Conservation (phyloP, 1,140 invertebrate genomes). For the Eulimnadia texana region DNA sequence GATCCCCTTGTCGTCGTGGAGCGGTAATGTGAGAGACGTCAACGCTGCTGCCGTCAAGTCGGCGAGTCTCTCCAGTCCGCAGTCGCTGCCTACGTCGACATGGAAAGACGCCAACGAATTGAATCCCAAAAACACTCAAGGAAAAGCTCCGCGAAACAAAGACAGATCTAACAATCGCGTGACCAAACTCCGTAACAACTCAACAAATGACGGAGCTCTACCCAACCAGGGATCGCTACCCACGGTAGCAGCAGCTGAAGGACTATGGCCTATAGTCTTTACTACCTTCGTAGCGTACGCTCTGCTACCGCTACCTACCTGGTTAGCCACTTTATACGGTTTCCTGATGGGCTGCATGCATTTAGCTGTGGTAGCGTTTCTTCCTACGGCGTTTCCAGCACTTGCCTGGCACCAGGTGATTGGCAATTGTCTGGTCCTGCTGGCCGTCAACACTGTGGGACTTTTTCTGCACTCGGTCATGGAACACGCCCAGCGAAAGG, state of each 20-base stretch:
- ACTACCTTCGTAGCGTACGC: slow-evolving; percentile 74
- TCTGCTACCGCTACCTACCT: slow-evolving; percentile 65
- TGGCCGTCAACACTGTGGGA: slow-evolving; percentile 69
- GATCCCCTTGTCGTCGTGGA: slow-evolving; percentile 33
- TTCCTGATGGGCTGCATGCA: slow-evolving; percentile 52
- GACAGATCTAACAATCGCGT: slow-evolving; percentile 25
- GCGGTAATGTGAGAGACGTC: not conserved
- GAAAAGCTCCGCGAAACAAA: not conserved
- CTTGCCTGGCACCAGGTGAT: slow-evolving; percentile 55
- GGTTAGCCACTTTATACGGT: slow-evolving; percentile 57
- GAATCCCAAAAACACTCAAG: not conserved
- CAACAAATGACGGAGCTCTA: too few species aligned
- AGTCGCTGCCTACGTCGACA: not conserved
- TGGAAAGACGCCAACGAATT: not conserved
- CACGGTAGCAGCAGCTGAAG: slow-evolving; percentile 55
- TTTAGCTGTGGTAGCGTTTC: slow-evolving; percentile 42
- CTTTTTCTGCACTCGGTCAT: slow-evolving; percentile 78
- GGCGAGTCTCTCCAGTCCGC: not conserved
- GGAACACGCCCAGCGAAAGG: slow-evolving; percentile 67
- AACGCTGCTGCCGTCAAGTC: not conserved
- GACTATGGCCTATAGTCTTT: slow-evolving; percentile 65
- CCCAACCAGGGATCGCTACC: too few species aligned
- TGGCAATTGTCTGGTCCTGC: slow-evolving; percentile 59
- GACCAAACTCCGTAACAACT: slow-evolving; percentile 15
- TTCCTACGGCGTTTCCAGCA: slow-evolving; percentile 43